Percentiles rank a stretch among this genome's conserved stretches.
phyloP scores from a whole-genome alignment of 2,888 invertebrate species.

The Yponomeuta evonymella region DNA sequence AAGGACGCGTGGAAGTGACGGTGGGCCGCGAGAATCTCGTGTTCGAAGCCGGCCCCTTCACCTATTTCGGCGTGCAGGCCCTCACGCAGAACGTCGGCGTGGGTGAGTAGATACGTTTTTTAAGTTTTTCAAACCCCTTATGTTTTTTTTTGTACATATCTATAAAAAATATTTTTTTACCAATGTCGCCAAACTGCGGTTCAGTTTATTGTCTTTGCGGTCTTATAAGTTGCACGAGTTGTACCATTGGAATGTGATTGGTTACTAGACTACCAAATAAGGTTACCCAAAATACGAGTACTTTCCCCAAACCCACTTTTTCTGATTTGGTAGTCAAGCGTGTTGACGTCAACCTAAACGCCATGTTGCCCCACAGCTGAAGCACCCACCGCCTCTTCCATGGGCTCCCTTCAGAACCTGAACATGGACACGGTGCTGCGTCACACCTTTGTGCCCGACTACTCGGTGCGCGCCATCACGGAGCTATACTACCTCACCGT shows the following conservation, averaged over 20 bases:
- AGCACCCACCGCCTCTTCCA: conserved; percentile 72
- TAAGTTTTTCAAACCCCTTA: too few relatives aligned
- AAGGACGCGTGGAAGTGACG: conserved; percentile 95
- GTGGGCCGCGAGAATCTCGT: conserved; percentile 93
- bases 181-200: too few relatives aligned
- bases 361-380: conserved; percentile 39
- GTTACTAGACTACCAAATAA: too few relatives aligned
- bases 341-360: neutral
- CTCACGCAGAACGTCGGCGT: conserved; percentile 84
- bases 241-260: too few relatives aligned
- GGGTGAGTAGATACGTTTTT: conserved; percentile 63
- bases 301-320: too few relatives aligned
- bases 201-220: too few relatives aligned
- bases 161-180: too few relatives aligned
- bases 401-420: conserved; percentile 87
- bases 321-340: neutral
- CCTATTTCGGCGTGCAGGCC: conserved; percentile 92
- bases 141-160: too few relatives aligned
- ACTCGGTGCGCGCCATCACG: conserved; percentile 89
- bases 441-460: conserved; percentile 93
- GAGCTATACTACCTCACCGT: conserved; percentile 92
- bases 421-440: conserved; percentile 88
- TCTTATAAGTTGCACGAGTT: too few relatives aligned
- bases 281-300: too few relatives aligned
- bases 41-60: conserved; percentile 96